Evolutionary conservation across 2,888 invertebrate genomes (phyloP).

Genomic region (Vanessa cardui): DNA sequence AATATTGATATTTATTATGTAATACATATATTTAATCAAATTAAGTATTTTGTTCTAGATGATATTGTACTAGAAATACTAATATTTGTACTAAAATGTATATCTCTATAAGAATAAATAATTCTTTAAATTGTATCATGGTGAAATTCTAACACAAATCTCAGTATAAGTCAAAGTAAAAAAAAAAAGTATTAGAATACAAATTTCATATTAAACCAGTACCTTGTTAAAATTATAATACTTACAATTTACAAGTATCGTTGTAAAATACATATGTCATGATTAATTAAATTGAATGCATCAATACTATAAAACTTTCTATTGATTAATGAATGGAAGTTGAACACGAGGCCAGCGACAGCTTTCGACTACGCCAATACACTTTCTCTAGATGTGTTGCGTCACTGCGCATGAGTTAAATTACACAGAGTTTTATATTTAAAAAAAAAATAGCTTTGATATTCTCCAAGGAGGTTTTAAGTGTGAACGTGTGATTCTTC

Average conservation of each 20-base stretch:
- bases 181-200: not conserved
- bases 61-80: too few relatives aligned
- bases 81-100: too few relatives aligned
- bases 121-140: too few relatives aligned
- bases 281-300: constrained; percentile 35
- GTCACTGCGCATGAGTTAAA: constrained; percentile 50
- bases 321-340: constrained; percentile 63
- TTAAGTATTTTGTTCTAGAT: too few relatives aligned
- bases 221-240: not conserved
- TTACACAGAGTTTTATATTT: constrained; percentile 10
- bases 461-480: too few relatives aligned
- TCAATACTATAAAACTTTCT: constrained; percentile 64
- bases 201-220: not conserved
- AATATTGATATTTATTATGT: not conserved
- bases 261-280: constrained; percentile 24
- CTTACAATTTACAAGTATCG: not conserved
- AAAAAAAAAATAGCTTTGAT: too few relatives aligned
- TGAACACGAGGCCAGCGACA: constrained; percentile 41
- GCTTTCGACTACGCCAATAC: constrained; percentile 42
- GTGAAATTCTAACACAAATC: too few relatives aligned
- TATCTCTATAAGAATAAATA: too few relatives aligned
- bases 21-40: too few relatives aligned
- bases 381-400: constrained; percentile 69
- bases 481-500: too few relatives aligned
- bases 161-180: too few relatives aligned